These are phyloP conservation scores for Mus pahari DNA, from an alignment of 2,113 vertebrate genomes.

Conservation along the genomic window DNA sequence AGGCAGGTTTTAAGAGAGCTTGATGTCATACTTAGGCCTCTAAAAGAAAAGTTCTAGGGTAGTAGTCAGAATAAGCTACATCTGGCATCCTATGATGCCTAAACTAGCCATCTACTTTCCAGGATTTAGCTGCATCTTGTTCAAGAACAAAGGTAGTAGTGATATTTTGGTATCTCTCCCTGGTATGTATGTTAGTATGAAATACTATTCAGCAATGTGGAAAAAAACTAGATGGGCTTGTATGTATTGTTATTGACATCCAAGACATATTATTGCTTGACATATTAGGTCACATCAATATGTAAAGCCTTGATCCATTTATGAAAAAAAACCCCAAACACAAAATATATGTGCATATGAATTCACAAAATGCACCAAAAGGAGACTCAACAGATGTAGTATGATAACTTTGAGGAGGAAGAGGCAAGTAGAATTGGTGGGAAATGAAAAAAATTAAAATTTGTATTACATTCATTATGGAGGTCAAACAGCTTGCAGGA, in stretches of 20 bases:
- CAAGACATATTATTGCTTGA: conserved; percentile 1
- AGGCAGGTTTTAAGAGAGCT: not conserved
- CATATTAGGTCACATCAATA: conserved; percentile 27
- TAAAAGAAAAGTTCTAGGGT: not conserved
- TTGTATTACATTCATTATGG: not conserved
- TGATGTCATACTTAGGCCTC: not conserved
- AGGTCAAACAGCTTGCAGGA: not conserved
- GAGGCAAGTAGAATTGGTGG: not conserved
- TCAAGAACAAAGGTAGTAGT: conserved; percentile 12
- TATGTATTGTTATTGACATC: not conserved
- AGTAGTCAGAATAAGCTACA: not conserved
- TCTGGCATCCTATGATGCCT: not conserved
- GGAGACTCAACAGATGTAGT: not conserved
- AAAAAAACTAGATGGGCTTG: conserved; percentile 37
- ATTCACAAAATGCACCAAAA: not conserved
- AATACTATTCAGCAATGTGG: not conserved
- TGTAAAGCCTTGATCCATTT: not conserved
- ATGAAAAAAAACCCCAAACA: not conserved
- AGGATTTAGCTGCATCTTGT: conserved; percentile 32
- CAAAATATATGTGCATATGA: not conserved
- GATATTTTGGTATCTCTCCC: conserved; percentile 10
- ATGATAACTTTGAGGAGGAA: conserved; percentile 26
- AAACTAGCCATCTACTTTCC: not conserved
- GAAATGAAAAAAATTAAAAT: not conserved
- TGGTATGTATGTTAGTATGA: not conserved